Evolutionary conservation across 2,797 vertebrate species (phyloP), one percentile per base, ranked within the genome.

Genomic region (Decapterus maruadsi): DNA sequence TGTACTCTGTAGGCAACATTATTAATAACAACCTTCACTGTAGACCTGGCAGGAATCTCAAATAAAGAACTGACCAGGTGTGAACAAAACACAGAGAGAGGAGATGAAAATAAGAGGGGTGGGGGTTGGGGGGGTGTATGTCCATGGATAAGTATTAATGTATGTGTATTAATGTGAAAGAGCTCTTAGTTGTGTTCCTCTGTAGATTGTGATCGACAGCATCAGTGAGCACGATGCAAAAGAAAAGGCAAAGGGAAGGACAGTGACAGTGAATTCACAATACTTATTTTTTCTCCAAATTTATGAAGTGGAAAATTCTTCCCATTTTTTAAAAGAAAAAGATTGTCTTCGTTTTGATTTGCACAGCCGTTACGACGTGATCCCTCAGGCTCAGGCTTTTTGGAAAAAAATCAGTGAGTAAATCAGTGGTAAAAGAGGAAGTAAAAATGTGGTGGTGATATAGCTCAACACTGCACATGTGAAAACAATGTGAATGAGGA

Each of bases 21-120:
- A 56, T 72, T 29, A 72, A 68, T 57, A 75, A 78, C 71, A 63
- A 5, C 31, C 64, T 63, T 67, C 26, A 80, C 56, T 82, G 71
- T 77, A 65, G 66, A 72, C 54, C 65, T 78, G 84, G 62, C 68
- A 77, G 64, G 63, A 81, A 80, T 43, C 58, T 58, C 59, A 69
- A 60, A 36, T 36, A 7, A 36, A 36, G 34, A 36, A 66, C 77
- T 38, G 69, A 72, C 72, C 72, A 73, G 53, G 82, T 20, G 20
- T 77, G 84, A 85, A 67, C 57, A 62, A 65, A 51, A 40, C 29
- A 59, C 34, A 48, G 63, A 79, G 26, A 14, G 36, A 61, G 43
- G 38, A 42, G 26, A 57, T 38, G 3, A 29, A 54, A 38, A 17
- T 6, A 11, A 54, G 14, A 16, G 31, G 31, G 48, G n/a, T n/a